Conservation (phyloP, 2,888 invertebrate genomes). For the Lathronympha strigana region DNA sequence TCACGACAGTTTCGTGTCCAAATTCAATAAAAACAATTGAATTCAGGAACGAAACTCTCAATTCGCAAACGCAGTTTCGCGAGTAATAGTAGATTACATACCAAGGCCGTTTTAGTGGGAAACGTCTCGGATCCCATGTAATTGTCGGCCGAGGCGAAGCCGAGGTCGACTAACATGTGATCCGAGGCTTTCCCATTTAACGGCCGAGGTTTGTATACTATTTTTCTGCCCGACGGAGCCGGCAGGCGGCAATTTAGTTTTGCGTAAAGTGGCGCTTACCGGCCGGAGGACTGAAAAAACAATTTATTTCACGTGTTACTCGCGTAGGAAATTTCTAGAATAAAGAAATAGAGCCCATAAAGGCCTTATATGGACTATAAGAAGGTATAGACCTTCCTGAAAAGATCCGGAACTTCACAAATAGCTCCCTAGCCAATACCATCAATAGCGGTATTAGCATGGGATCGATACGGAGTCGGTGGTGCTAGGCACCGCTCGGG, state of each 20-base stretch:
- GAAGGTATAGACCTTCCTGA: constrained; percentile 29
- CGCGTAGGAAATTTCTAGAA: not conserved
- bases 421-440: constrained; percentile 30
- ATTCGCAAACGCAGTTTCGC: not conserved
- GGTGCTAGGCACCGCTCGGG: constrained; percentile 35
- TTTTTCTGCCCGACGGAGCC: too few relatives aligned
- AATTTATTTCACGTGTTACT: constrained; percentile 2
- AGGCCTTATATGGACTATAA: constrained; percentile 17
- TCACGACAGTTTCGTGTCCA: not conserved
- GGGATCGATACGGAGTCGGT: constrained; percentile 33
- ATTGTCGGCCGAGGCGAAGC: too few relatives aligned
- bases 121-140: too few relatives aligned
- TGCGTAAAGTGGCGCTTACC: too few relatives aligned
- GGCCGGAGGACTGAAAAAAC: too few relatives aligned
- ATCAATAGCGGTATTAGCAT: constrained; percentile 39
- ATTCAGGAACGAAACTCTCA: not conserved
- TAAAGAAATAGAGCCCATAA: constrained; percentile 7
- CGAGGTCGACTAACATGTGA: too few relatives aligned
- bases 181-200: too few relatives aligned
- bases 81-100: too few relatives aligned
- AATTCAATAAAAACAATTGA: not conserved
- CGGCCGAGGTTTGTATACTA: too few relatives aligned
- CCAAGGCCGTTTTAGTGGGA: too few relatives aligned
- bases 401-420: constrained; percentile 32
- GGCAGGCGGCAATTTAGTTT: too few relatives aligned